phyloP scores from a whole-genome alignment of 2,113 vertebrate species.

The Benitochromis conjunctus region DNA sequence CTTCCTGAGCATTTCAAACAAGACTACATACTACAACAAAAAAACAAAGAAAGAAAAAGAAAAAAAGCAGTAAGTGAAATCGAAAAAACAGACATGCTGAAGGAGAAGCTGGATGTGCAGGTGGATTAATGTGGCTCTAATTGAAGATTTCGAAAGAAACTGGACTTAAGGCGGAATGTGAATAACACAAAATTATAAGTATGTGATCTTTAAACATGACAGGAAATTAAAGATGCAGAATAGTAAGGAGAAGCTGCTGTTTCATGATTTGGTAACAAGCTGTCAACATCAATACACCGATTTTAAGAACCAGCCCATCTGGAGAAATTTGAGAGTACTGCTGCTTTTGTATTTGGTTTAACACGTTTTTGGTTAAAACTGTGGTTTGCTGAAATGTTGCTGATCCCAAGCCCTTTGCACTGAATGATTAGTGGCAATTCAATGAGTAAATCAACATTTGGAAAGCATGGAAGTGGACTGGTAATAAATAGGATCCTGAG shows the following conservation, averaged over 20 bases:
- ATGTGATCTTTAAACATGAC: background rate
- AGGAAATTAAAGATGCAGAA: background rate
- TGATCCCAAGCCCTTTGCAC: constrained; percentile 56
- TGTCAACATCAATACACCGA: background rate
- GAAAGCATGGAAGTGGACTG: constrained; percentile 59
- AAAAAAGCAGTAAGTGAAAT: constrained; percentile 45
- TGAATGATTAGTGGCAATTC: constrained; percentile 51
- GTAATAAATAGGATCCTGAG: constrained; percentile 80
- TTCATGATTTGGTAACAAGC: constrained; percentile 40
- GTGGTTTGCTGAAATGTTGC: constrained; percentile 40
- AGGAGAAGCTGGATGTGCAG: constrained; percentile 40
- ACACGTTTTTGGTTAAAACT: constrained; percentile 65
- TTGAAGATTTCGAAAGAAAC: constrained; percentile 50
- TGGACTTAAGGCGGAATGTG: constrained; percentile 65
- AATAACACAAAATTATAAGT: background rate
- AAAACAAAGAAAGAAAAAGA: constrained; percentile 36
- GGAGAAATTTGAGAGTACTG: constrained; percentile 7
- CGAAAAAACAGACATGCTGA: constrained; percentile 38
- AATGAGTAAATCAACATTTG: constrained; percentile 52
- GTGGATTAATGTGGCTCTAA: background rate
- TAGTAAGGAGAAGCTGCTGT: background rate
- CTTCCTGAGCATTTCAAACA: constrained; percentile 97
- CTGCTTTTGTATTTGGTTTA: constrained; percentile 51
- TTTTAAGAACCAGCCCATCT: constrained; percentile 1
- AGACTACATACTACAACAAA: constrained; percentile 81